phyloP scores from a whole-genome alignment of 2,797 vertebrate species.

The Amblyraja radiata region DNA sequence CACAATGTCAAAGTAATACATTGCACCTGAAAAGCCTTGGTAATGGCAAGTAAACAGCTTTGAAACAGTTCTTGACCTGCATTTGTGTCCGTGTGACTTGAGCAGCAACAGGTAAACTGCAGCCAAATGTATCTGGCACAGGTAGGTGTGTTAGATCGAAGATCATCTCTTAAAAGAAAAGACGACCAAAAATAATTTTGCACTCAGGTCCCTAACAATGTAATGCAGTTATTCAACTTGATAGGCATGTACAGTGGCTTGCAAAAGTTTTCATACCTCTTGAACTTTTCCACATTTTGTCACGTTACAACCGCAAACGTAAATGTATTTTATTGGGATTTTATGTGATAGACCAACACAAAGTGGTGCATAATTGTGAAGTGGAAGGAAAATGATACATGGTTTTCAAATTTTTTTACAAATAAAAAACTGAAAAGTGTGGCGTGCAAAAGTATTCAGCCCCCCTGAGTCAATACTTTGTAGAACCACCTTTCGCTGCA shows the following conservation, averaged over 20 bases:
- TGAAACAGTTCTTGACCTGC: neutral
- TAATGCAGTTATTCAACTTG: neutral
- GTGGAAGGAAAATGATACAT: too few relatives aligned
- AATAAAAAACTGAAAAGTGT: too few relatives aligned
- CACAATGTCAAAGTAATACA: neutral
- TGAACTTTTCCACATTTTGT: too few relatives aligned
- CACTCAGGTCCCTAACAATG: neutral
- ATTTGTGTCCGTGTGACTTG: neutral
- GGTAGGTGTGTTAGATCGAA: neutral
- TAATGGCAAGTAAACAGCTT: neutral
- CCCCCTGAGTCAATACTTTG: too few relatives aligned
- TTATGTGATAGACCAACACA: too few relatives aligned
- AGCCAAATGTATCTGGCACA: neutral
- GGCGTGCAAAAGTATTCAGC: too few relatives aligned
- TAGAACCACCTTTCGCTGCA: too few relatives aligned
- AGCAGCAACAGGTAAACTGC: neutral
- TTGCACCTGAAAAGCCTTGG: neutral
- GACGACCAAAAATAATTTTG: neutral
- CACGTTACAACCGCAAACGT: too few relatives aligned
- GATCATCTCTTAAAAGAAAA: neutral
- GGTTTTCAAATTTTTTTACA: too few relatives aligned
- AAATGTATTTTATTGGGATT: too few relatives aligned
- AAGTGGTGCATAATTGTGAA: too few relatives aligned
- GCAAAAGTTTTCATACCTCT: too few relatives aligned
- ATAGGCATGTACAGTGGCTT: neutral